Evolutionary conservation across 2,888 invertebrate species (phyloP).

Genomic region (Lasius fuliginosus): DNA sequence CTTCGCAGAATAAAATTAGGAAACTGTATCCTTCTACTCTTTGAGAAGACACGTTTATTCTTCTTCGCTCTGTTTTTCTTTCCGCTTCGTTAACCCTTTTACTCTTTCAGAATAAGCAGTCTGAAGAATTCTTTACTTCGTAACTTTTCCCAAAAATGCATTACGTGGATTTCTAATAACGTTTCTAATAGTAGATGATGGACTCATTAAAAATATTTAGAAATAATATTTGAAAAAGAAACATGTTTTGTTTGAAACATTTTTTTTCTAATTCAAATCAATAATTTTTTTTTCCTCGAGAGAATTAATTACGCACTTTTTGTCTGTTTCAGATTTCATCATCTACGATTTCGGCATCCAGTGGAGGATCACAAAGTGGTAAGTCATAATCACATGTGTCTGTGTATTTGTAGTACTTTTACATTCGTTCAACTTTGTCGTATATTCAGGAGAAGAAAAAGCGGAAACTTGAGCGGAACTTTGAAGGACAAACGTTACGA

Average conservation of each 20-base stretch:
- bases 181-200: slow-evolving; percentile 8
- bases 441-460: slow-evolving; percentile 41
- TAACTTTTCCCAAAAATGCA: slow-evolving; percentile 11
- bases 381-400: slow-evolving; percentile 12
- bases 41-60: slow-evolving; percentile 75
- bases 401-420: slow-evolving; percentile 2
- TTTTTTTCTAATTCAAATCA: too few relatives aligned
- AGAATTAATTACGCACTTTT: background rate
- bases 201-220: background rate
- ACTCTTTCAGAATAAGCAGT: slow-evolving; percentile 69
- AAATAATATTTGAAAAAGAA: background rate
- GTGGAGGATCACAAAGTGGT: slow-evolving; percentile 5
- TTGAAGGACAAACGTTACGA: slow-evolving; percentile 56
- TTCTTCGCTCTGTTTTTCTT: slow-evolving; percentile 73
- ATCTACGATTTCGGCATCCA: background rate
- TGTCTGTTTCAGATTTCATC: background rate
- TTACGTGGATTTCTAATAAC: slow-evolving; percentile 29
- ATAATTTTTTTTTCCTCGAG: background rate
- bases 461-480: slow-evolving; percentile 67
- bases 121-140: slow-evolving; percentile 62
- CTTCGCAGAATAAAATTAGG: slow-evolving; percentile 76
- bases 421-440: background rate
- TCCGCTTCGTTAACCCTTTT: slow-evolving; percentile 76
- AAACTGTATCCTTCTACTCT: slow-evolving; percentile 75
- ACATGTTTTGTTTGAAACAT: background rate